Evolutionary conservation across 2,888 invertebrate genomes (phyloP).

Genomic region (Agrilus cyanescens): DNA sequence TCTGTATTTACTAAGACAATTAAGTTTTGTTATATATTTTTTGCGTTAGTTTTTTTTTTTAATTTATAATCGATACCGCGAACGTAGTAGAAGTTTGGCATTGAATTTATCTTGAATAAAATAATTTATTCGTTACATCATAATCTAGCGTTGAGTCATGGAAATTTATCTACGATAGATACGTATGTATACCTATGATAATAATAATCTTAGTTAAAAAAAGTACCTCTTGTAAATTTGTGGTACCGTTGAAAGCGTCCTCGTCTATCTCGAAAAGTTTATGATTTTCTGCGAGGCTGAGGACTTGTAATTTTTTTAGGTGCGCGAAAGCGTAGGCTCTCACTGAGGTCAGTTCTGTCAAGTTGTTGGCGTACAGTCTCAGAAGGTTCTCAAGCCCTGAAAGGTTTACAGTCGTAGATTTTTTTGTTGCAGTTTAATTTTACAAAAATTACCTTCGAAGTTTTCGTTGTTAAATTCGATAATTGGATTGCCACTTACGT

Average conservation of each 20-base stretch:
- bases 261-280: conserved; percentile 39
- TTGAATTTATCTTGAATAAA: background rate
- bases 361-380: conserved; percentile 48
- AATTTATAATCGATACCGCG: too few species aligned
- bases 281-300: conserved; percentile 26
- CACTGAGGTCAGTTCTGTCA: conserved; percentile 43
- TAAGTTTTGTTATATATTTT: too few species aligned
- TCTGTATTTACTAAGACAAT: too few species aligned
- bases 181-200: too few species aligned
- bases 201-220: background rate
- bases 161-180: too few species aligned
- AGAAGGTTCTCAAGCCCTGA: conserved; percentile 43
- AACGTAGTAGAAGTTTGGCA: background rate
- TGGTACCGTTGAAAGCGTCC: conserved; percentile 43
- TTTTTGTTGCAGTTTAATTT: too few species aligned
- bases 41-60: too few species aligned
- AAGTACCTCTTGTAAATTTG: conserved; percentile 43
- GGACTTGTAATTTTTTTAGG: conserved; percentile 22
- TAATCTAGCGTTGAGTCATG: too few species aligned
- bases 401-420: too few species aligned
- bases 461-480: conserved; percentile 45
- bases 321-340: conserved; percentile 27
- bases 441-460: conserved; percentile 50
- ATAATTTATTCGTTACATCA: too few species aligned
- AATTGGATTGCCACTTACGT: conserved; percentile 50